Conservation (phyloP, 2,113 vertebrate species). For the Gila orcuttii region DNA sequence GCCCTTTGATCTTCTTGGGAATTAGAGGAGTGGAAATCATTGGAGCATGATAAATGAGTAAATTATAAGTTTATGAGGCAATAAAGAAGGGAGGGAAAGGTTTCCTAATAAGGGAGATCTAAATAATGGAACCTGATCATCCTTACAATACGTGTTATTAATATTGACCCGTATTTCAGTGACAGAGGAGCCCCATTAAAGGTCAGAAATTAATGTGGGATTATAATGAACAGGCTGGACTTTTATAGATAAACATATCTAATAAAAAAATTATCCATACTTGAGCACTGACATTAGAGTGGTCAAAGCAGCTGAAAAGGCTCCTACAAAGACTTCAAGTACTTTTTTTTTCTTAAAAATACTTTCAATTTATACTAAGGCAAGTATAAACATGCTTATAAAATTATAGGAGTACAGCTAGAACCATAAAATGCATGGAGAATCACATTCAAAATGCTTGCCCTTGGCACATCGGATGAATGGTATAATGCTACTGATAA, state of each 20-base stretch:
- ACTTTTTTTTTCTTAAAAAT: neutral
- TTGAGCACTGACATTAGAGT: constrained; percentile 36
- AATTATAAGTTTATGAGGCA: constrained; percentile 46
- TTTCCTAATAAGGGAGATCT: constrained; percentile 51
- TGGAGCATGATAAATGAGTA: constrained; percentile 44
- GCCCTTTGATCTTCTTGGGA: constrained; percentile 11
- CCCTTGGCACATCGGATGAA: neutral
- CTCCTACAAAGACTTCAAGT: neutral
- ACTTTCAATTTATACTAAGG: neutral
- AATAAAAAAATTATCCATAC: constrained; percentile 41
- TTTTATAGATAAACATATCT: constrained; percentile 41
- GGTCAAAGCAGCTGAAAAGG: neutral
- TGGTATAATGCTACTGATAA: neutral
- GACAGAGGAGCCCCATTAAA: constrained; percentile 40
- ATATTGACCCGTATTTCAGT: constrained; percentile 53
- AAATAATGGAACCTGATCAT: constrained; percentile 51
- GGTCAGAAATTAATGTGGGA: constrained; percentile 57
- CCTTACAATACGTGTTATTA: constrained; percentile 55
- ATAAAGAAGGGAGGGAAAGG: constrained; percentile 43
- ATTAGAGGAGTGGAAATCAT: constrained; percentile 11
- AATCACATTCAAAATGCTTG: neutral
- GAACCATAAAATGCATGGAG: neutral
- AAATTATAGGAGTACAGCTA: too few relatives aligned
- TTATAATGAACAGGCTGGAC: constrained; percentile 49
- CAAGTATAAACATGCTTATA: neutral